phyloP scores from a whole-genome alignment of 2,113 vertebrate species.

The Apteryx owenii region DNA sequence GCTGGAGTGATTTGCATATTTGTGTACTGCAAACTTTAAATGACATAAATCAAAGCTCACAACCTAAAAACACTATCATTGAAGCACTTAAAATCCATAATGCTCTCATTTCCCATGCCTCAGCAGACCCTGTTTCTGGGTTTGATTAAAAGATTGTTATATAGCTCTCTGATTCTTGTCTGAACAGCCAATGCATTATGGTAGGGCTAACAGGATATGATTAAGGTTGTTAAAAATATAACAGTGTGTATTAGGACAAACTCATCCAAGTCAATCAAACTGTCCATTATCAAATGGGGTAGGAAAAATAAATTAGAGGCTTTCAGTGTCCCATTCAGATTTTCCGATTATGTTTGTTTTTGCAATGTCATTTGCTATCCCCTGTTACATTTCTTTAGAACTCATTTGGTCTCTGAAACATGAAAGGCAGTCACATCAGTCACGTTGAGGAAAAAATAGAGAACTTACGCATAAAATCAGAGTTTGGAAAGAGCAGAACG shows the following conservation, averaged over 20 bases:
- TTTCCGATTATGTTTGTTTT: background rate
- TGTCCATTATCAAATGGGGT: background rate
- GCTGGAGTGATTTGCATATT: background rate
- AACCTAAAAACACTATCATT: background rate
- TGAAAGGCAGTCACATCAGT: background rate
- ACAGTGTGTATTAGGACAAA: background rate
- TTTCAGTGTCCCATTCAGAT: background rate
- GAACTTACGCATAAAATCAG: background rate
- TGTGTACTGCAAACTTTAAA: background rate
- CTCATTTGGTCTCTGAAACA: background rate
- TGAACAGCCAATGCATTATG: background rate
- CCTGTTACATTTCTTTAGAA: background rate
- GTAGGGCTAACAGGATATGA: background rate
- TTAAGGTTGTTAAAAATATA: background rate
- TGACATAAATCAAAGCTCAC: background rate
- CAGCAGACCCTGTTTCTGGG: background rate
- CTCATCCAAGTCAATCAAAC: background rate
- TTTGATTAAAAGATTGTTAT: background rate
- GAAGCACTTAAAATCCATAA: constrained; percentile 31
- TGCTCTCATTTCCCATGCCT: background rate
- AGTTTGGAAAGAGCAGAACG: background rate
- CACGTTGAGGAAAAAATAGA: background rate
- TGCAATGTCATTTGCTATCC: background rate
- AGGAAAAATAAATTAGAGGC: background rate
- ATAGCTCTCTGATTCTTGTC: background rate